Conservation (phyloP, 1,140 invertebrate genomes). For the Schlechtendalia chinensis region DNA sequence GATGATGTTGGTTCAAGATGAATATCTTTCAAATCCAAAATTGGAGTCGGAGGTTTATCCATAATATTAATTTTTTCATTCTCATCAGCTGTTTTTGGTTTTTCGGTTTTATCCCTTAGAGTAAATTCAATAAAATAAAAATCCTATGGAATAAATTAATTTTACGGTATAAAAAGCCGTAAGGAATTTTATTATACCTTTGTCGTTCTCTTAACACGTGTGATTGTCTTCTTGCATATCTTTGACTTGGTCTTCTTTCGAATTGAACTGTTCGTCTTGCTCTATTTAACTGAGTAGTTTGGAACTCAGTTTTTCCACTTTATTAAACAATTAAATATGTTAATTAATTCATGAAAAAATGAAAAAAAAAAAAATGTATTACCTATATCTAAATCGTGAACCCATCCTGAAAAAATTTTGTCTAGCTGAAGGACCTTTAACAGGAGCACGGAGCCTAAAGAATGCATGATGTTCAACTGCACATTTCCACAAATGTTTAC, state of each 20-base stretch:
- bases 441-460: conserved; percentile 87
- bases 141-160: not conserved
- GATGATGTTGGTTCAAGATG: conserved; percentile 43
- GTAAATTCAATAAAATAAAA: not conserved
- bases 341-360: not conserved
- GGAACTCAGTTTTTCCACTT: conserved; percentile 88
- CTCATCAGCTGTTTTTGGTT: conserved; percentile 12
- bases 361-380: conserved; percentile 18
- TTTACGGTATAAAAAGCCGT: not conserved
- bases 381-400: conserved; percentile 91
- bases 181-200: conserved; percentile 43
- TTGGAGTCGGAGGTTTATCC: conserved; percentile 44
- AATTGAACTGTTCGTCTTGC: conserved; percentile 89
- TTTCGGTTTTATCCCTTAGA: conserved; percentile 30
- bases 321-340: conserved; percentile 50
- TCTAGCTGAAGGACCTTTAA: conserved; percentile 81
- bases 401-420: conserved; percentile 98
- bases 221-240: conserved; percentile 86
- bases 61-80: conserved; percentile 45
- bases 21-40: conserved; percentile 42
- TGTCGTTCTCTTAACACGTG: conserved; percentile 74
- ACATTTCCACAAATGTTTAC: conserved; percentile 99
- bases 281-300: conserved; percentile 85
- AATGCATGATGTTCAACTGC: conserved; percentile 99
- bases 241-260: conserved; percentile 91